Conservation (phyloP, 2,888 invertebrate genomes). For the Scaptodrosophila latifasciaeformis region DNA sequence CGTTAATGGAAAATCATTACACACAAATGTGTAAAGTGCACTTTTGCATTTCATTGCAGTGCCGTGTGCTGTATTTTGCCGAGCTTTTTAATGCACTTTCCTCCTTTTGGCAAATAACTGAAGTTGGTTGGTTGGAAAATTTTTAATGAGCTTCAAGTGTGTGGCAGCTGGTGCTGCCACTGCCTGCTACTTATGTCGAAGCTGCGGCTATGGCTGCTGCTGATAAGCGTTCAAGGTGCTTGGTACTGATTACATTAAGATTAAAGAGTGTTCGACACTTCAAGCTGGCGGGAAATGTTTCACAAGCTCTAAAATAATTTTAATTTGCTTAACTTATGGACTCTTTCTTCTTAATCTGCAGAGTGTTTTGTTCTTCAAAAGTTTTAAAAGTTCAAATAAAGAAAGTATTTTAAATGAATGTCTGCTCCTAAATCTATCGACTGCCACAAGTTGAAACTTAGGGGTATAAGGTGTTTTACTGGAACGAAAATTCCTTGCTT, state of each 20-base stretch:
- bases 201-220: slow-evolving; percentile 16
- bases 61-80: slow-evolving; percentile 18
- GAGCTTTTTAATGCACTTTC: slow-evolving; percentile 54
- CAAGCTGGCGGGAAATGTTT: not conserved
- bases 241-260: slow-evolving; percentile 4
- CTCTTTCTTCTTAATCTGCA: too few species aligned
- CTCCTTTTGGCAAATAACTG: slow-evolving; percentile 33
- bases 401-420: too few species aligned
- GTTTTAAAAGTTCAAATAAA: too few species aligned
- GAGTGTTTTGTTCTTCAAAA: too few species aligned
- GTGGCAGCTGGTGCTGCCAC: slow-evolving; percentile 36
- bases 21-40: slow-evolving; percentile 68
- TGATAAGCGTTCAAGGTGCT: slow-evolving; percentile 40
- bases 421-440: too few species aligned
- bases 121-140: slow-evolving; percentile 37
- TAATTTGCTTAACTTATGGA: too few species aligned
- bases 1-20: slow-evolving; percentile 69
- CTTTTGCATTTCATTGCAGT: slow-evolving; percentile 41
- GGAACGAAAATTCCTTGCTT: too few species aligned
- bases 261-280: slow-evolving; percentile 1
- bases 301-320: too few species aligned
- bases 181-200: slow-evolving; percentile 37
- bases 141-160: slow-evolving; percentile 67
- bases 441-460: too few species aligned
- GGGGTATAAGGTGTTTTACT: too few species aligned